A percentile compares a stretch with the other conserved stretches of the same genome.
Conservation (phyloP, 2,797 vertebrate species). For the Platyrinchus mystaceus region DNA sequence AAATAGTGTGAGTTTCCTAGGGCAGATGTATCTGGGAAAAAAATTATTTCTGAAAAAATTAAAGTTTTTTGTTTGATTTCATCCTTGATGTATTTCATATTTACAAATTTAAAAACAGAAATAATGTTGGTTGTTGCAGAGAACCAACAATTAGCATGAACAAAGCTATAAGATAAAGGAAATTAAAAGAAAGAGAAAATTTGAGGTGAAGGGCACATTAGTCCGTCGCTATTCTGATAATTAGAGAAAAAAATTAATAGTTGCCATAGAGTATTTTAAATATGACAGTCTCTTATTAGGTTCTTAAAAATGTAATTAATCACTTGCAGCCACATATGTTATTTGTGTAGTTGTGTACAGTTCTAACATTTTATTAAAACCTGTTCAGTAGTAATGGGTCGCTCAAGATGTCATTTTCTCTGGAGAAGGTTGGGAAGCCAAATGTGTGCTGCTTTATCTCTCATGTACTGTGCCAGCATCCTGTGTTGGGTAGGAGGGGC, state of each 20-base stretch:
- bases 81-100: background rate
- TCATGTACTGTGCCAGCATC: background rate
- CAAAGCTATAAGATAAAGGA: background rate
- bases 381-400: constrained; percentile 51
- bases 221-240: constrained; percentile 24
- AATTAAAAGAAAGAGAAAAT: too few relatives aligned
- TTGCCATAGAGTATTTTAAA: constrained; percentile 59
- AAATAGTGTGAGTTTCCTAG: background rate
- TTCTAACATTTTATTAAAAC: constrained; percentile 63
- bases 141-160: background rate
- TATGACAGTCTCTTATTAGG: constrained; percentile 43
- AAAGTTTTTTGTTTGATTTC: background rate
- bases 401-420: constrained; percentile 17
- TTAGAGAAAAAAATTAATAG: constrained; percentile 59
- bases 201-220: constrained; percentile 1
- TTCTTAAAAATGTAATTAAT: constrained; percentile 69
- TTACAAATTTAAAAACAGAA: background rate
- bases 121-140: background rate
- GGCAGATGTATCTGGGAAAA: background rate
- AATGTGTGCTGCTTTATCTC: background rate
- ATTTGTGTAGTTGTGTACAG: background rate
- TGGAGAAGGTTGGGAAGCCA: background rate
- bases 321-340: constrained; percentile 37
- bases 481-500: background rate
- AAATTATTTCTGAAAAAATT: background rate